A percentile compares a stretch with the other conserved stretches of the same genome.
Conservation (phyloP, 2,888 invertebrate genomes). For the Dryomyza anilis region DNA sequence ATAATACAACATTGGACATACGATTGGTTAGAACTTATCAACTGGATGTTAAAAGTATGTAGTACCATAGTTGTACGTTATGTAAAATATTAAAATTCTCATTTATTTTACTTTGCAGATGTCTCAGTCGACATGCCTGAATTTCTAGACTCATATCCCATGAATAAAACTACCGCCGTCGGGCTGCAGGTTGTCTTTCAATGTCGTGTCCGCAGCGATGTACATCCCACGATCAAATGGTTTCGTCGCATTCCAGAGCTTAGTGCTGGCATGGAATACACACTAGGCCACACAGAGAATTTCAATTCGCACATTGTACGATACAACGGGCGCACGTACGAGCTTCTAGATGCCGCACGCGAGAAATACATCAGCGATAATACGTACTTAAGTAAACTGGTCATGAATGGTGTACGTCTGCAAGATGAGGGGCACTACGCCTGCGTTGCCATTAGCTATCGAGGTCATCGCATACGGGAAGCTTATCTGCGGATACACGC, state of each 20-base stretch:
- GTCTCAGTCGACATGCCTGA: constrained; percentile 50
- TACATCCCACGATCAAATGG: constrained; percentile 57
- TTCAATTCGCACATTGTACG: constrained; percentile 49
- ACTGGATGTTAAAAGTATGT: constrained; percentile 52
- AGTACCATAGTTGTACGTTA: background rate
- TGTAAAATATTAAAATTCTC: background rate
- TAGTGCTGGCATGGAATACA: constrained; percentile 30
- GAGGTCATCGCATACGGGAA: constrained; percentile 55
- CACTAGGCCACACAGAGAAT: constrained; percentile 36
- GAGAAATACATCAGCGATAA: constrained; percentile 53
- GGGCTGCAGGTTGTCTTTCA: constrained; percentile 55
- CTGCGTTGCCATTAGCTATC: constrained; percentile 57
- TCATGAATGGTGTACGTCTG: constrained; percentile 49
- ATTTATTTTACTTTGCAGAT: constrained; percentile 39
- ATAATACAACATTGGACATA: constrained; percentile 49
- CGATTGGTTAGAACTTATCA: constrained; percentile 57
- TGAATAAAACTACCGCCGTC: constrained; percentile 46
- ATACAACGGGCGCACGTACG: constrained; percentile 55
- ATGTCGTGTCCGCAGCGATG: constrained; percentile 57
- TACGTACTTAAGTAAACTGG: constrained; percentile 57
- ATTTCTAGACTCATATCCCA: constrained; percentile 52
- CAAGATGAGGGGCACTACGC: constrained; percentile 56
- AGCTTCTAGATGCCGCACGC: constrained; percentile 47
- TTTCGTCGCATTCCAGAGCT: constrained; percentile 45
- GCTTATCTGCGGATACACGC: constrained; percentile 48